Conservation (phyloP, 1,140 invertebrate species). For the Chionoecetes opilio region DNA sequence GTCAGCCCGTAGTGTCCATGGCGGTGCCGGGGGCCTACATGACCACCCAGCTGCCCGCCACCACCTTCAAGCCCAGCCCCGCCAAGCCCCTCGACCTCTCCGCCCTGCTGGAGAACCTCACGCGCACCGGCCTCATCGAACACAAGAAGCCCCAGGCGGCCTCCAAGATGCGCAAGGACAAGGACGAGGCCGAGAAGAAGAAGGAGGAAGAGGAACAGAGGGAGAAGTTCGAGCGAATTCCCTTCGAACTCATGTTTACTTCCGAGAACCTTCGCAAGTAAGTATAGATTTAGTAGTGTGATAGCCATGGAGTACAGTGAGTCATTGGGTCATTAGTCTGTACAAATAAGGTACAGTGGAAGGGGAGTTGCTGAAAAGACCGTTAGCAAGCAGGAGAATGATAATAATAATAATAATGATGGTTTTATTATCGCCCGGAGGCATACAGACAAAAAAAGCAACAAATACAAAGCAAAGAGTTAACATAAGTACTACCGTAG, state of each 20-base stretch:
- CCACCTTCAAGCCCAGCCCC: slow-evolving; percentile 31
- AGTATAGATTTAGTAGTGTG: slow-evolving; percentile 15
- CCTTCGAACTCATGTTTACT: slow-evolving; percentile 71
- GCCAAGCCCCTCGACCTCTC: slow-evolving; percentile 55
- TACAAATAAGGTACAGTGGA: background rate
- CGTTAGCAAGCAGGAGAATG: too few species aligned
- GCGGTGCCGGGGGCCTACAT: slow-evolving; percentile 70
- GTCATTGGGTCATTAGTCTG: background rate
- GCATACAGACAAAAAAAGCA: too few species aligned
- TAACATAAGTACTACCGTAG: too few species aligned
- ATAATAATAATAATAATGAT: too few species aligned
- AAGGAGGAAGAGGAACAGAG: slow-evolving; percentile 60
- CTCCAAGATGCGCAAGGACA: background rate
- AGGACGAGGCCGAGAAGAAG: slow-evolving; percentile 66
- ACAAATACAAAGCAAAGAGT: too few species aligned
- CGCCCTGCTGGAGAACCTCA: slow-evolving; percentile 57
- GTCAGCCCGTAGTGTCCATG: background rate
- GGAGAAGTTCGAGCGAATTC: slow-evolving; percentile 56
- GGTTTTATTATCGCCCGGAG: too few species aligned
- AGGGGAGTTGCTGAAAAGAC: too few species aligned
- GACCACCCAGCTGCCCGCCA: slow-evolving; percentile 64
- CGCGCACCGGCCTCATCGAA: slow-evolving; percentile 62
- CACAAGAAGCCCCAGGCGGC: slow-evolving; percentile 53
- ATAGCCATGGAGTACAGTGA: background rate
- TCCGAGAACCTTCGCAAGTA: slow-evolving; percentile 76